phyloP scores from a whole-genome alignment of 2,797 vertebrate genomes.

The Pantherophis alleghaniensis region DNA sequence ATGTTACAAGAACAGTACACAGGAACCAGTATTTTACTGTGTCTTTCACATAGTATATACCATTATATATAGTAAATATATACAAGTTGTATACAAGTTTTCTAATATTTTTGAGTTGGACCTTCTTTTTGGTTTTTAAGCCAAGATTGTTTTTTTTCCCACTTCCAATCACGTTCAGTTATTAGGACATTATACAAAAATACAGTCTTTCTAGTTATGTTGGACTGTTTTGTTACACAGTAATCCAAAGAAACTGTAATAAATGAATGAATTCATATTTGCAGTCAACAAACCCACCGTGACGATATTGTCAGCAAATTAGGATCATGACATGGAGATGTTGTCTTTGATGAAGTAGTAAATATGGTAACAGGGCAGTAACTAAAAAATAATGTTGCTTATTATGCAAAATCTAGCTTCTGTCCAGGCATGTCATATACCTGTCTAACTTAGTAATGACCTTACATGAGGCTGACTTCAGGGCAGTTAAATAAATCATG shows the following conservation, averaged over 20 bases:
- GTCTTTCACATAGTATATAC: constrained; percentile 74
- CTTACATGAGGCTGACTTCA: constrained; percentile 42
- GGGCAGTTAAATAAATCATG: constrained; percentile 41
- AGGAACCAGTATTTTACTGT: constrained; percentile 77
- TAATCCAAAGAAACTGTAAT: constrained; percentile 58
- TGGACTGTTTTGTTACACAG: constrained; percentile 68
- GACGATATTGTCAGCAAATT: constrained; percentile 12
- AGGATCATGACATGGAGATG: constrained; percentile 51
- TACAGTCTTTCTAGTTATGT: constrained; percentile 68
- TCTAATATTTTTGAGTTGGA: constrained; percentile 67
- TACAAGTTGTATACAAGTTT: constrained; percentile 77
- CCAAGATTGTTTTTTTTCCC: constrained; percentile 52
- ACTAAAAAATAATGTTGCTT: constrained; percentile 71
- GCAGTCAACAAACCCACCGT: constrained; percentile 31
- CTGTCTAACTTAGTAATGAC: constrained; percentile 51
- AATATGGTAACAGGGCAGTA: constrained; percentile 59
- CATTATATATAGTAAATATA: constrained; percentile 76
- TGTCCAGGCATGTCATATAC: constrained; percentile 50
- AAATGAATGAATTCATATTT: constrained; percentile 38
- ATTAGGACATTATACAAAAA: constrained; percentile 68
- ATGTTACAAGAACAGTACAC: constrained; percentile 81
- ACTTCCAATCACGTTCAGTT: constrained; percentile 37
- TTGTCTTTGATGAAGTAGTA: constrained; percentile 66
- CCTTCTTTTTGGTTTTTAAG: constrained; percentile 65
- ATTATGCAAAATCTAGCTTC: constrained; percentile 71